Conservation (phyloP, 2,888 invertebrate genomes). For the Chloroclysta siterata region DNA sequence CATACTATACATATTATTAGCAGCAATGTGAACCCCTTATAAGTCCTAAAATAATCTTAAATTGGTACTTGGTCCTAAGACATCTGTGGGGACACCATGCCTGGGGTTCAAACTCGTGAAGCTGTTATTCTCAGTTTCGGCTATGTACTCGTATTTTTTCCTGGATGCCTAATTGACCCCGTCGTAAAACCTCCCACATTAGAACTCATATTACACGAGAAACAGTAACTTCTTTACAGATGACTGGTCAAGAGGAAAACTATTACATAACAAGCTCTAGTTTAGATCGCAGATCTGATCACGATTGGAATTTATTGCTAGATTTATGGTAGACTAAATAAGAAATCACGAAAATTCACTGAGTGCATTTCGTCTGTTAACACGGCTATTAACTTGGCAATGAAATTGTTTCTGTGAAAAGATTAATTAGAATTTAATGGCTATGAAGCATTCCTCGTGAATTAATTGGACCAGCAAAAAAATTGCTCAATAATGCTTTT, state of each 20-base stretch:
- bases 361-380: neutral
- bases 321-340: neutral
- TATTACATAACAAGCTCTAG: constrained; percentile 38
- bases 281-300: constrained; percentile 17
- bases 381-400: neutral
- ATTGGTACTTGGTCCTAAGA: too few relatives aligned
- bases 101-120: too few relatives aligned
- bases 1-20: too few relatives aligned
- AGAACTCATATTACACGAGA: constrained; percentile 20
- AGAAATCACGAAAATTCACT: neutral
- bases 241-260: constrained; percentile 56
- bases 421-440: neutral
- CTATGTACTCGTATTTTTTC: neutral
- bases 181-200: constrained; percentile 10
- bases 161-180: constrained; percentile 11
- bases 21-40: too few relatives aligned
- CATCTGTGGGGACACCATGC: too few relatives aligned
- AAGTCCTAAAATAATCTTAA: too few relatives aligned
- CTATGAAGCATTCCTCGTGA: neutral
- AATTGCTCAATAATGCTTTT: too few relatives aligned
- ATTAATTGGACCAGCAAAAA: neutral
- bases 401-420: constrained; percentile 1
- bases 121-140: too few relatives aligned
- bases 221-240: constrained; percentile 45
- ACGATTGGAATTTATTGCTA: neutral